A percentile compares a stretch with the other conserved stretches of the same genome.
Conservation (phyloP, 1,140 invertebrate genomes). For the Tribolium castaneum region DNA sequence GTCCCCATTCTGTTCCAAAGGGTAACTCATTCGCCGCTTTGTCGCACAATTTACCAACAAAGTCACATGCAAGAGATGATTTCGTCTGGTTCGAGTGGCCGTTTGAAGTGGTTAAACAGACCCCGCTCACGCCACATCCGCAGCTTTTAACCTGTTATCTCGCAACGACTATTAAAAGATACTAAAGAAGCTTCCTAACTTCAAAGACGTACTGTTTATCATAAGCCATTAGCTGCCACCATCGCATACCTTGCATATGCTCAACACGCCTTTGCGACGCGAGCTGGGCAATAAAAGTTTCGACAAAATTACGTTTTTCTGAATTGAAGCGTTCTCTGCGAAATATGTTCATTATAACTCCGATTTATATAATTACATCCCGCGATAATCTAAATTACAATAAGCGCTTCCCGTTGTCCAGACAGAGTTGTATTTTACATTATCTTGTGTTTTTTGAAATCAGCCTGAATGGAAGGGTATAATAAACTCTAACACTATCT, state of each 20-base stretch:
- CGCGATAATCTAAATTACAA: conserved; percentile 44
- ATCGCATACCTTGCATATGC: conserved; percentile 23
- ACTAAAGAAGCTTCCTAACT: conserved; percentile 20
- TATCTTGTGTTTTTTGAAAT: conserved; percentile 43
- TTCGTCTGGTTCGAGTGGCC: conserved; percentile 34
- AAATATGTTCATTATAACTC: conserved; percentile 35
- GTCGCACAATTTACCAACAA: conserved; percentile 9
- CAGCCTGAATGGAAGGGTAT: conserved; percentile 40
- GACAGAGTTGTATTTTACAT: conserved; percentile 41
- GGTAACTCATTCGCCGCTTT: neutral
- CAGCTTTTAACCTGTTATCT: conserved; percentile 39
- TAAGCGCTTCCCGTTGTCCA: conserved; percentile 45
- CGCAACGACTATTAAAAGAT: conserved; percentile 15
- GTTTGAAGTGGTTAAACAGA: conserved; percentile 38
- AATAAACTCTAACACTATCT: conserved; percentile 44
- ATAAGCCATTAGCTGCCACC: conserved; percentile 18
- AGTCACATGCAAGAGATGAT: conserved; percentile 34
- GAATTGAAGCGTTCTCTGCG: neutral
- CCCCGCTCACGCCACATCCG: conserved; percentile 36
- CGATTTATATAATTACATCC: conserved; percentile 44
- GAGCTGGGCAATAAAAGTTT: neutral
- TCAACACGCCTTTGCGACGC: neutral
- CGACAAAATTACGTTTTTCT: neutral
- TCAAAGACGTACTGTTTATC: conserved; percentile 39
- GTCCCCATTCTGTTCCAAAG: neutral